Conservation (phyloP, 2,113 vertebrate genomes). For the Gorsachius goisagi region DNA sequence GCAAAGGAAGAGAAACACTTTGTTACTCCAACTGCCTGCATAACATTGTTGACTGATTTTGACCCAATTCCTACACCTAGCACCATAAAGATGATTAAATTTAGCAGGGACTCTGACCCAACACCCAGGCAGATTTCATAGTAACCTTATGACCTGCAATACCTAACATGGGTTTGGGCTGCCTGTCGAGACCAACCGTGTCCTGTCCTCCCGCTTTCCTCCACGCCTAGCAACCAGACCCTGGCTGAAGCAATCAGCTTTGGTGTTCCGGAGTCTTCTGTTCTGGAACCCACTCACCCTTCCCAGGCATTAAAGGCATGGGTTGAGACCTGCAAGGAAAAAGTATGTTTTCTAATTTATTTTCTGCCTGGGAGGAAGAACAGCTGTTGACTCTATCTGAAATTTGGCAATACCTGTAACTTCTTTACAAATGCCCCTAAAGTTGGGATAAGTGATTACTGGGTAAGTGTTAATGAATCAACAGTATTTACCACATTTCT, state of each 20-base stretch:
- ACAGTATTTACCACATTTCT: not conserved
- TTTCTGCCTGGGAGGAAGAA: not conserved
- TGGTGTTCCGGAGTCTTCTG: not conserved
- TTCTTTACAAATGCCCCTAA: not conserved
- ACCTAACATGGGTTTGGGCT: not conserved
- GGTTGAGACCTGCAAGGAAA: not conserved
- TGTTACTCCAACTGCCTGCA: not conserved
- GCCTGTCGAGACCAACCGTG: not conserved
- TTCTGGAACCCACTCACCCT: not conserved
- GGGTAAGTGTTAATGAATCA: not conserved
- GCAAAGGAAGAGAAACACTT: not conserved
- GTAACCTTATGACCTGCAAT: not conserved
- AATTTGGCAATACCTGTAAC: not conserved
- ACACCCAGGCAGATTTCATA: not conserved
- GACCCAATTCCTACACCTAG: not conserved
- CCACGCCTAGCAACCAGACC: not conserved
- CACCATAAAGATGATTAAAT: not conserved
- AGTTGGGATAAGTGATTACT: not conserved
- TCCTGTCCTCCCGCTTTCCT: not conserved
- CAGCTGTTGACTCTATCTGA: not conserved
- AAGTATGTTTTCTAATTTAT: not conserved
- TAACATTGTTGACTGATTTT: not conserved
- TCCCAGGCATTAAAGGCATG: not conserved
- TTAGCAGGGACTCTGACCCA: not conserved
- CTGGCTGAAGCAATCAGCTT: not conserved